These are phyloP conservation scores for Tinea pellionella DNA, from an alignment of 2,888 invertebrate genomes.

Conservation along the genomic window DNA sequence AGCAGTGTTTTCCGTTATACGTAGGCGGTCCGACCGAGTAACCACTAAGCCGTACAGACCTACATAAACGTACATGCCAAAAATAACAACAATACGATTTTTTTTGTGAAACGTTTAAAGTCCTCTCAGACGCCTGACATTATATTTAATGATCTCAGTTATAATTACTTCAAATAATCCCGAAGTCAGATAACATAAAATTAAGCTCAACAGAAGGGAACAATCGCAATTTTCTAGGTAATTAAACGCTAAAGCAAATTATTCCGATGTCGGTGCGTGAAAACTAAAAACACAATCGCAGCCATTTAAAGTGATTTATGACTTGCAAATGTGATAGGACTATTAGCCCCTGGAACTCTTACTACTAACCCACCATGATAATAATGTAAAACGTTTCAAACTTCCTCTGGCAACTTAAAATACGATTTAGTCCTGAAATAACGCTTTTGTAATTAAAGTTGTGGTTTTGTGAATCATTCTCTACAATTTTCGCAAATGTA, in stretches of 20 bases:
- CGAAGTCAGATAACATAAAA: neutral
- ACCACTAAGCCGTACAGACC: no score
- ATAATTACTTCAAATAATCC: neutral
- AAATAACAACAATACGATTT: no score
- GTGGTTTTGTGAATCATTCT: conserved; percentile 10
- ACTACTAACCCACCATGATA: neutral
- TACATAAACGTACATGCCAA: no score
- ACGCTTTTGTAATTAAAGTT: conserved; percentile 11
- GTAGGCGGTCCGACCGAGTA: no score
- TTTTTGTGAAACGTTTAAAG: neutral
- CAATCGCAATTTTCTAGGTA: neutral
- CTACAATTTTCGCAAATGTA: neutral
- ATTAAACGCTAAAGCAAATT: conserved; percentile 5
- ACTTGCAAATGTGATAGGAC: conserved; percentile 5
- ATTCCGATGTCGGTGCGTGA: neutral
- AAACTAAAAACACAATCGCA: conserved; percentile 3
- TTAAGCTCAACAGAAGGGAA: neutral
- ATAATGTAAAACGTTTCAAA: conserved; percentile 8
- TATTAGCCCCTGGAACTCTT: neutral
- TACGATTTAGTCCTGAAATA: conserved; percentile 9
- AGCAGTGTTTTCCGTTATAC: no score
- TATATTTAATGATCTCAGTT: neutral
- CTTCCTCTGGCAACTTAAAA: conserved; percentile 1
- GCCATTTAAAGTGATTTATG: conserved; percentile 10
- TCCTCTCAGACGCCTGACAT: neutral